Conservation (phyloP, 2,797 vertebrate species). For the Staurois parvus region DNA sequence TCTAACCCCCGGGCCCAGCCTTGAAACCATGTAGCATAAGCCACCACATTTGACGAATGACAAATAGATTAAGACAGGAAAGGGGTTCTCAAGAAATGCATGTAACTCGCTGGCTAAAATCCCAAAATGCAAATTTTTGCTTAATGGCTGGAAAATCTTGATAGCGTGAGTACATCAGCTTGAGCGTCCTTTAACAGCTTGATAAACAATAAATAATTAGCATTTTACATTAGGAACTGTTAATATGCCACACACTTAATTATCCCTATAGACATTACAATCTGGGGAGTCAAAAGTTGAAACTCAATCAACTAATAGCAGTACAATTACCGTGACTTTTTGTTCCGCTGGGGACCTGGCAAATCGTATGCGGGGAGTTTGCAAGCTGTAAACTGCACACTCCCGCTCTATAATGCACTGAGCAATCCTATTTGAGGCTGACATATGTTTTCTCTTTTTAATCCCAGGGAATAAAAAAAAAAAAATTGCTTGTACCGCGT, state of each 20-base stretch:
- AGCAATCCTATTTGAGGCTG: conserved; percentile 61
- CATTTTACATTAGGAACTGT: conserved; percentile 67
- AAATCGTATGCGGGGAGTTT: conserved; percentile 59
- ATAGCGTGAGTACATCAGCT: conserved; percentile 70
- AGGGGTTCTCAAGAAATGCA: conserved; percentile 77
- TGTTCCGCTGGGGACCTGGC: conserved; percentile 38
- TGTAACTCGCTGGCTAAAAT: conserved; percentile 81
- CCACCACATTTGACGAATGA: conserved; percentile 83
- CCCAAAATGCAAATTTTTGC: conserved; percentile 84
- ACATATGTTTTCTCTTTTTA: conserved; percentile 60
- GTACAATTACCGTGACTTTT: neutral
- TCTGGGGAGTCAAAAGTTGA: conserved; percentile 61
- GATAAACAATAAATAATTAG: conserved; percentile 83
- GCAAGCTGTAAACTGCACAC: conserved; percentile 61
- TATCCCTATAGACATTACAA: conserved; percentile 64
- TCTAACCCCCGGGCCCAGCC: too few relatives aligned
- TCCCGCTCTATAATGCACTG: conserved; percentile 64
- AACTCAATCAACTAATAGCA: conserved; percentile 36
- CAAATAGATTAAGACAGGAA: conserved; percentile 82
- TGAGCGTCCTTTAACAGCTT: conserved; percentile 75
- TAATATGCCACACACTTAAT: conserved; percentile 68
- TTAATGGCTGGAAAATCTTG: conserved; percentile 83
- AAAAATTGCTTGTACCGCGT: conserved; percentile 36
- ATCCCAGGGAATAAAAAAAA: conserved; percentile 28
- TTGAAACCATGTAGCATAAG: neutral